Evolutionary conservation across 1,140 invertebrate species (phyloP), one percentile per base, ranked within the genome.

Genomic region (Arion vulgaris): DNA sequence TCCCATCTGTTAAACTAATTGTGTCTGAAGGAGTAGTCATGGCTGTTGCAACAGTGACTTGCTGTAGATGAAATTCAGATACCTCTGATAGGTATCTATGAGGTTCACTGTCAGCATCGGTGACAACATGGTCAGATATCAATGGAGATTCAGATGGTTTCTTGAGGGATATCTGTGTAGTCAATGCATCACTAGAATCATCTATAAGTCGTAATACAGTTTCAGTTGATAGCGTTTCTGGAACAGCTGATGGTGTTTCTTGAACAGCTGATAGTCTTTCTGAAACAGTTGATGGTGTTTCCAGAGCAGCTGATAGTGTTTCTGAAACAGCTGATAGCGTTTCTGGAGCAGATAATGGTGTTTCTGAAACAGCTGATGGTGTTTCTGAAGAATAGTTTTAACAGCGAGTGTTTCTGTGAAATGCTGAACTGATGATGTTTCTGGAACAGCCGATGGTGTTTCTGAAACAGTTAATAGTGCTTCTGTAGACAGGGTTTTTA

Each of bases 21-120:
- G 41, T 34, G 15, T 53, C 49, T 34, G 49, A 34, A 9, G 74
- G 38, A 23, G n/a, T 2, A 23, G 51, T n/a, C 9, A 38, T 11
- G 9, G 51, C 32, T 57, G 77, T 17, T 68, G 0, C 77, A 11
- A 51, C 11, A 19, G 32, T 36, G 28, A 28, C 77, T 38, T 62
- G 51, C 36, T 79, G 77, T 38, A 79, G 77, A 17, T 79, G 28
- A 68, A 79, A 79, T 23, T 26, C 38, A 38, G 53, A 62, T 62
- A 34, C 36, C 11, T 39, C 28, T 17, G 32, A 32, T 1, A 68
- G 17, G 17, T 36, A 7, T 5, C 23, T 32, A 26, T 41, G 23
- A 39, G 17, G 19, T 41, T 73, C 71, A 73, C 32, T 49, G 41
- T 41, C 36, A 41, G 71, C 5, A 73, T 73, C 23, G 26, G 41